Conservation (phyloP, 2,888 invertebrate species). For the Antitype chi region DNA sequence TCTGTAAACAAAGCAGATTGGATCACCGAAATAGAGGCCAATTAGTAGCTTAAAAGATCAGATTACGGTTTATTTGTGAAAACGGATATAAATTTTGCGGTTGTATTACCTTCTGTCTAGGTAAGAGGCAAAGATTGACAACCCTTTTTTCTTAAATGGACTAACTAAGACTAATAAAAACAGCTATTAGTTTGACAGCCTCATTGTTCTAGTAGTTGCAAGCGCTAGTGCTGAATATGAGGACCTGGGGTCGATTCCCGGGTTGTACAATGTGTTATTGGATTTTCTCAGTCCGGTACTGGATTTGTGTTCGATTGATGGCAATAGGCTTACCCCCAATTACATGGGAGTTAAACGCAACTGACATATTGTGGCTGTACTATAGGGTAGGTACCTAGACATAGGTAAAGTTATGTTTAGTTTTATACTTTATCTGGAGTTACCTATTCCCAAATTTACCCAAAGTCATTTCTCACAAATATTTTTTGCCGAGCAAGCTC, state of each 20-base stretch:
- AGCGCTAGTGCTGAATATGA: too few species aligned
- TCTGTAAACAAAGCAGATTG: neutral
- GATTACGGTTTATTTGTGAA: constrained; percentile 19
- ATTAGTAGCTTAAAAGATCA: constrained; percentile 26
- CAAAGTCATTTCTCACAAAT: neutral
- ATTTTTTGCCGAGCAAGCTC: neutral
- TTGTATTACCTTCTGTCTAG: neutral
- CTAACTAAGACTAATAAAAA: neutral
- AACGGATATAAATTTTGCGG: neutral
- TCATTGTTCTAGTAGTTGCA: too few species aligned
- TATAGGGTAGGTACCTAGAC: too few species aligned
- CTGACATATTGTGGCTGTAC: neutral
- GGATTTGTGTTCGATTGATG: neutral
- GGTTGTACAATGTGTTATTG: too few species aligned
- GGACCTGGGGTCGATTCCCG: too few species aligned
- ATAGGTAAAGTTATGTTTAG: too few species aligned
- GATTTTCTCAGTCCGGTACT: neutral
- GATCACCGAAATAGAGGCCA: neutral
- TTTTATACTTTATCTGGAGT: neutral
- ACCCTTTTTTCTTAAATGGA: neutral
- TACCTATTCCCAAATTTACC: neutral
- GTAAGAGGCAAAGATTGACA: neutral
- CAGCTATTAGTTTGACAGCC: neutral
- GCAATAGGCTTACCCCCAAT: neutral
- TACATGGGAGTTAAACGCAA: neutral